A percentile compares a stretch with the other conserved stretches of the same genome.
Conservation (phyloP, 2,888 invertebrate genomes). For the Hemithea aestivaria region DNA sequence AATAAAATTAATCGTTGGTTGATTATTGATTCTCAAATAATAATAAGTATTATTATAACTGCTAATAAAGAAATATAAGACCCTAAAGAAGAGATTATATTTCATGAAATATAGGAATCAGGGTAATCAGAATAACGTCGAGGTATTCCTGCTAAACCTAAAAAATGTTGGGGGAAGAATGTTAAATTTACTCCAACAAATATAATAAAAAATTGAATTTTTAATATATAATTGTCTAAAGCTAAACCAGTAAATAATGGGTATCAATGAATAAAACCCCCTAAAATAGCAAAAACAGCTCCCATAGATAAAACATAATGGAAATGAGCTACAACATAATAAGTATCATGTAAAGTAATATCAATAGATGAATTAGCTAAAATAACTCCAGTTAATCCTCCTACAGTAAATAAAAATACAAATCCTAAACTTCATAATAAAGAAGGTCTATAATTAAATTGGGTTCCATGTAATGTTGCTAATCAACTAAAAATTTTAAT, state of each 20-base stretch:
- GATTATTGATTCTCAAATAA: constrained; percentile 81
- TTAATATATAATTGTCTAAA: constrained; percentile 79
- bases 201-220: constrained; percentile 85
- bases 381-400: constrained; percentile 84
- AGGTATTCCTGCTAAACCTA: constrained; percentile 78
- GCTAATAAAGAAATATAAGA: constrained; percentile 80
- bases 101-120: constrained; percentile 82
- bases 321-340: constrained; percentile 91
- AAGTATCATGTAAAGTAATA: constrained; percentile 88
- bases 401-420: constrained; percentile 87
- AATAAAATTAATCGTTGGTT: constrained; percentile 73
- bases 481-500: constrained; percentile 90
- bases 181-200: constrained; percentile 89
- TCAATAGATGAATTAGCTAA: constrained; percentile 88
- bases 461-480: constrained; percentile 83
- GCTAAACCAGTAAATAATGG: constrained; percentile 82
- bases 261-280: constrained; percentile 85
- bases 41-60: constrained; percentile 79
- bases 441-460: constrained; percentile 78
- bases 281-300: constrained; percentile 88
- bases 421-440: constrained; percentile 86
- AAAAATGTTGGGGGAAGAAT: constrained; percentile 89
- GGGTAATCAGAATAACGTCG: constrained; percentile 88
- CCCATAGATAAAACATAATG: constrained; percentile 90
- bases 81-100: constrained; percentile 83